Evolutionary conservation across 2,797 vertebrate species (phyloP).

Genomic region (Cuculus canorus): DNA sequence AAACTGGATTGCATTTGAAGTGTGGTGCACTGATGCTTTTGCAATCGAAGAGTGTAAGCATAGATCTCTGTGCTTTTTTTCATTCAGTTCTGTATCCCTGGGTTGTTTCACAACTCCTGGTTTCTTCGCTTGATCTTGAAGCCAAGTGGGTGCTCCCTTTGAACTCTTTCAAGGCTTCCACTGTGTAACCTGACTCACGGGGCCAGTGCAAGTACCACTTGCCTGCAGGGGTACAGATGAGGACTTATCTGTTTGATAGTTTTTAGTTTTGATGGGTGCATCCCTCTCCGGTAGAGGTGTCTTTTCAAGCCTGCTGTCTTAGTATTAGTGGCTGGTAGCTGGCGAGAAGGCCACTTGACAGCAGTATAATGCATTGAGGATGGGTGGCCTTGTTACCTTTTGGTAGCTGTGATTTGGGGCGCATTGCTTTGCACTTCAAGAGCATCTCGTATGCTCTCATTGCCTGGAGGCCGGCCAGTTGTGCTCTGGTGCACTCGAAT

Average conservation of each 20-base stretch:
- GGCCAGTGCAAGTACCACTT: neutral
- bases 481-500: fast-evolving
- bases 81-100: fast-evolving
- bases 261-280: neutral
- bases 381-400: no score
- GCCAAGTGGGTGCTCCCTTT: neutral
- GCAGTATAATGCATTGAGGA: fast-evolving
- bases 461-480: neutral
- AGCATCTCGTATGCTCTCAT: fast-evolving
- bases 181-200: neutral
- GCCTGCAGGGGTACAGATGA: neutral
- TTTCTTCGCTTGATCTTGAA: neutral
- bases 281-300: fast-evolving
- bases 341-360: neutral
- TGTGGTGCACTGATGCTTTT: neutral
- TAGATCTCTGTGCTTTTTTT: neutral
- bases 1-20: neutral
- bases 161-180: neutral
- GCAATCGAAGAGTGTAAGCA: neutral
- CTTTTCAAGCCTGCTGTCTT: neutral
- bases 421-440: neutral
- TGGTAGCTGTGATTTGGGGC: neutral
- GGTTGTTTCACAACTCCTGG: fast-evolving
- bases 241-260: fast-evolving
- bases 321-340: neutral